Conservation (phyloP, 2,113 vertebrate species). For the Nipponia nippon region DNA sequence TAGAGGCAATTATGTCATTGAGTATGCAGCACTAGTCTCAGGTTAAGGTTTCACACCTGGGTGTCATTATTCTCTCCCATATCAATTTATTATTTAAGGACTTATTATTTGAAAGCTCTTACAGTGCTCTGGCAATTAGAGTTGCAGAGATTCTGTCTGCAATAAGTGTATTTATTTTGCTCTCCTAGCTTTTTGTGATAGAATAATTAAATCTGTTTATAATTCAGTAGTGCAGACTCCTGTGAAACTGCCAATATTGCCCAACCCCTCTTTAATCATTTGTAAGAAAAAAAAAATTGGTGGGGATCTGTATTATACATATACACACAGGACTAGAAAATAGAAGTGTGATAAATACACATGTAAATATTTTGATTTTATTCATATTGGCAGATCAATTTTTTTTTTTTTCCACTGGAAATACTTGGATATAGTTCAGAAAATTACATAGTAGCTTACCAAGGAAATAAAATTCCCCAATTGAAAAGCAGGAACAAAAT, state of each 20-base stretch:
- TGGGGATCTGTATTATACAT: not conserved
- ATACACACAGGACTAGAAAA: not conserved
- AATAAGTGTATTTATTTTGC: slow-evolving; percentile 73
- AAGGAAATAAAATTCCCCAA: not conserved
- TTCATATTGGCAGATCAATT: not conserved
- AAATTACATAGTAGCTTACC: not conserved
- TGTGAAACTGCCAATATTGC: slow-evolving; percentile 38
- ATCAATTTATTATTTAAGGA: slow-evolving; percentile 78
- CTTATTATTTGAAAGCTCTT: slow-evolving; percentile 75
- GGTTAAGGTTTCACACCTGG: slow-evolving; percentile 76
- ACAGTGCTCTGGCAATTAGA: slow-evolving; percentile 66
- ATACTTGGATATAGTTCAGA: not conserved
- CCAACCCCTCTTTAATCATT: not conserved
- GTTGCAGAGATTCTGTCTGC: slow-evolving; percentile 52
- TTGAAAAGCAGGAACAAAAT: not conserved
- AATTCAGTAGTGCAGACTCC: slow-evolving; percentile 45
- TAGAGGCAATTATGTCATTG: slow-evolving; percentile 74
- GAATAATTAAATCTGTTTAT: slow-evolving; percentile 69
- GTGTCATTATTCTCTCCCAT: slow-evolving; percentile 74
- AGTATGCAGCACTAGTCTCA: slow-evolving; percentile 44
- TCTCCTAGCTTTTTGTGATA: slow-evolving; percentile 63
- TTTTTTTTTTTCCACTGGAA: not conserved
- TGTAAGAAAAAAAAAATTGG: not conserved
- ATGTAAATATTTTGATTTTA: not conserved
- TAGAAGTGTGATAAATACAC: not conserved